phyloP scores from a whole-genome alignment of 2,113 vertebrate species.

The Megaceryle torquata region DNA sequence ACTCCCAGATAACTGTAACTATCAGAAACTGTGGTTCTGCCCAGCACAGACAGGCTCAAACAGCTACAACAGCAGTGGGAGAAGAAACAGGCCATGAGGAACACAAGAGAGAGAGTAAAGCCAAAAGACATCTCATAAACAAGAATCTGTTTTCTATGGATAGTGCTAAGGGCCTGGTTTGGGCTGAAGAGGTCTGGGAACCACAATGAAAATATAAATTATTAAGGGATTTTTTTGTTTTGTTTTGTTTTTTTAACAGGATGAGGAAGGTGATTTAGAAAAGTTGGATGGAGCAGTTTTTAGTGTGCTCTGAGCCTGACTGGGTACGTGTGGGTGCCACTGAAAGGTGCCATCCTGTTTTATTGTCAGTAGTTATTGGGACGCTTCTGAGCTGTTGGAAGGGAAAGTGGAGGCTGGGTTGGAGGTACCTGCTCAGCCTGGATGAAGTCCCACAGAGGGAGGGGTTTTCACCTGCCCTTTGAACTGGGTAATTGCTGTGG shows the following conservation, averaged over 20 bases:
- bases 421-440: neutral
- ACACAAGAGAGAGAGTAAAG: neutral
- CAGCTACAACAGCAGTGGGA: neutral
- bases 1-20: neutral
- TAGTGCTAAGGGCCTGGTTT: neutral
- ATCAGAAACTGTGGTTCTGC: neutral
- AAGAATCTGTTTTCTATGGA: neutral
- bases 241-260: no score
- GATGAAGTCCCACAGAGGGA: neutral
- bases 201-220: neutral
- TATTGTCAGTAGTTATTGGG: neutral
- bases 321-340: neutral
- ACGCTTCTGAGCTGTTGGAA: neutral
- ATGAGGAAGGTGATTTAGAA: neutral
- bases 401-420: neutral
- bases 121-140: neutral
- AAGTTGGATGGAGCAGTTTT: neutral
- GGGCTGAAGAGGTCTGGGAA: neutral
- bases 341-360: rapidly evolving
- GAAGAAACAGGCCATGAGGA: neutral
- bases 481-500: neutral
- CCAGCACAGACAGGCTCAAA: neutral
- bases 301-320: neutral
- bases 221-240: neutral
- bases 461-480: neutral